Percentiles rank a stretch among this genome's conserved stretches.
These are phyloP conservation scores for Tympanuchus pallidicinctus DNA, from an alignment of 2,113 vertebrate species.

Conservation along the genomic window DNA sequence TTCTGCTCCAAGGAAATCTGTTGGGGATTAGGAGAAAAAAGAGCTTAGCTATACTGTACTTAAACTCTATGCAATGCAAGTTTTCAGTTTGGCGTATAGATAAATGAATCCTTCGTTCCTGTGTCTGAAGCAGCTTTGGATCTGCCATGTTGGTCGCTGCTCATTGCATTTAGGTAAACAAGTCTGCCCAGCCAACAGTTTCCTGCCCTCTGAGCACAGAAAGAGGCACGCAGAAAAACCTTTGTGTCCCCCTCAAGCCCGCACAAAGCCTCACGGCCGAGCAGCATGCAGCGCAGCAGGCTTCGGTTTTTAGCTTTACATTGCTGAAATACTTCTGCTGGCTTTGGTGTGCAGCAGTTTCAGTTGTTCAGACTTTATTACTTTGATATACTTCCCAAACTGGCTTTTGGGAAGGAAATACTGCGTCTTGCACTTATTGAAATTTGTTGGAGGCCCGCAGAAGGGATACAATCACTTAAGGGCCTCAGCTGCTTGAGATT, in stretches of 20 bases:
- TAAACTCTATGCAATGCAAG: neutral
- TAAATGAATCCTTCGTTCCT: neutral
- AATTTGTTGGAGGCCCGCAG: constrained; percentile 69
- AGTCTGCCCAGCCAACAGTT: neutral
- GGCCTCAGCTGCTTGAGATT: constrained; percentile 78
- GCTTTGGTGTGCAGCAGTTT: constrained; percentile 28
- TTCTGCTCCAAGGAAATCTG: neutral
- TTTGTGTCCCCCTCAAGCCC: neutral
- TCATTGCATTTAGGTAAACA: neutral
- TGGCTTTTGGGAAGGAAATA: constrained; percentile 75
- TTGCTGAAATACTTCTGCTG: constrained; percentile 12
- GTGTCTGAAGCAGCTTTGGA: neutral
- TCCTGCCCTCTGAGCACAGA: neutral
- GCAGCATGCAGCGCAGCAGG: neutral
- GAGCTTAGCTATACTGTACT: neutral
- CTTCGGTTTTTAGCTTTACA: constrained; percentile 1
- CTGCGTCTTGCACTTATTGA: constrained; percentile 60
- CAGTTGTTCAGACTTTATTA: constrained; percentile 23
- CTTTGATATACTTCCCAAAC: constrained; percentile 53
- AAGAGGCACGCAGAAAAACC: neutral
- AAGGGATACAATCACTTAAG: constrained; percentile 75
- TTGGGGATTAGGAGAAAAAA: neutral
- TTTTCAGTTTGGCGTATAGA: neutral
- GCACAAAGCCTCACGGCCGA: neutral
- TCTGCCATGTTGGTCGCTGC: neutral